Evolutionary conservation across 2,797 vertebrate genomes (phyloP).

Genomic region (Sparidentex hasta): DNA sequence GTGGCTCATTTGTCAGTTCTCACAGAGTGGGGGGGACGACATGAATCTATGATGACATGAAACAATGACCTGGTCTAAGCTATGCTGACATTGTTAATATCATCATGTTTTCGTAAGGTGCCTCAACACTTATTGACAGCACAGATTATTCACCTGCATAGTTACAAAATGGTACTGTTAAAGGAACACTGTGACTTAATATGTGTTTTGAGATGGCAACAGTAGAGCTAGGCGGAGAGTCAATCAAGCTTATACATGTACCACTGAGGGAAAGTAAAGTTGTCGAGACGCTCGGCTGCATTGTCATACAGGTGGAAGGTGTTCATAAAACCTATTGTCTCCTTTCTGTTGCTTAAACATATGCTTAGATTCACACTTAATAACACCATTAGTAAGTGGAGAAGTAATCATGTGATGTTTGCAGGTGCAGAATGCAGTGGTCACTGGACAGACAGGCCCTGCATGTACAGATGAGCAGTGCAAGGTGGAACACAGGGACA

Average conservation of each 20-base stretch:
- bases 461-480: not conserved
- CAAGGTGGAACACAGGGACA: not conserved
- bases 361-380: too few species aligned
- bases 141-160: too few species aligned
- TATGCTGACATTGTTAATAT: too few species aligned
- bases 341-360: too few species aligned
- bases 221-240: not conserved
- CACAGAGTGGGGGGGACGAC: too few species aligned
- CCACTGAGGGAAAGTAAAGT: not conserved
- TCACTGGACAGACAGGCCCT: not conserved
- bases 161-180: too few species aligned
- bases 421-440: not conserved
- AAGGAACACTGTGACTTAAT: not conserved
- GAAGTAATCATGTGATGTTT: not conserved
- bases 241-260: too few species aligned
- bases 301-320: constrained; percentile 1
- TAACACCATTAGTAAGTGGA: not conserved
- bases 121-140: not conserved
- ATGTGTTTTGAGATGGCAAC: not conserved
- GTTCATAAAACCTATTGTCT: not conserved
- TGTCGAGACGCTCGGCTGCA: not conserved
- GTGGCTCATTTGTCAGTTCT: too few species aligned
- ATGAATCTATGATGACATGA: not conserved
- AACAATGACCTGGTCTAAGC: not conserved
- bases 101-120: too few species aligned